These are phyloP conservation scores for Plebejus melissa DNA, from an alignment of 2,888 invertebrate genomes.

Conservation along the genomic window DNA sequence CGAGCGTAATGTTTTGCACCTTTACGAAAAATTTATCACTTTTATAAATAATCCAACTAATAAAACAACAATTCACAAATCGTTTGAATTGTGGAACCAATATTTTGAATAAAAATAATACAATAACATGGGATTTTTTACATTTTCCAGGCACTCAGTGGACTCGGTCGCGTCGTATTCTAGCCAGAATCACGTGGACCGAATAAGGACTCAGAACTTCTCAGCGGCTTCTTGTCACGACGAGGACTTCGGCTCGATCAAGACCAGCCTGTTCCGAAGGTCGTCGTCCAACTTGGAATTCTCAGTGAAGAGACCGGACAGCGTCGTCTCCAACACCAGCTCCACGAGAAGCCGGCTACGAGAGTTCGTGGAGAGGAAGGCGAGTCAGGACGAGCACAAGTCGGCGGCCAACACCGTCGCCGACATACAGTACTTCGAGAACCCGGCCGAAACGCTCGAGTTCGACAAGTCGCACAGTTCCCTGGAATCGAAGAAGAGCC, in stretches of 20 bases:
- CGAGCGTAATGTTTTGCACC: slow-evolving; percentile 2
- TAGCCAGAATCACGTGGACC: slow-evolving; percentile 80
- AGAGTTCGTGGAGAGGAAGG: slow-evolving; percentile 76
- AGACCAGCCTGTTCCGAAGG: slow-evolving; percentile 73
- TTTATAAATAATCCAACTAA: neutral
- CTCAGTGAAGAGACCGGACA: slow-evolving; percentile 67
- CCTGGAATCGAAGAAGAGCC: slow-evolving; percentile 63
- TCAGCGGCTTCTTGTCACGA: slow-evolving; percentile 78
- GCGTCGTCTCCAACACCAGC: slow-evolving; percentile 71
- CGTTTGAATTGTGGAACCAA: neutral
- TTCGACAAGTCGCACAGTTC: slow-evolving; percentile 66
- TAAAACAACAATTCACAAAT: neutral
- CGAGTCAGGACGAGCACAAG: slow-evolving; percentile 73
- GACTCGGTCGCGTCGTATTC: slow-evolving; percentile 80
- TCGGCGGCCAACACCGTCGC: slow-evolving; percentile 67
- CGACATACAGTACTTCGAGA: slow-evolving; percentile 75
- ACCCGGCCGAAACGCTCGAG: slow-evolving; percentile 72
- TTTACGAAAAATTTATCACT: neutral
- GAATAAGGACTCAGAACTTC: slow-evolving; percentile 77
- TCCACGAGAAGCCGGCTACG: slow-evolving; percentile 76
- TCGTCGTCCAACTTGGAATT: slow-evolving; percentile 71
- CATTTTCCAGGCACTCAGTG: slow-evolving; percentile 76
- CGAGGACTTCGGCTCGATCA: slow-evolving; percentile 75
- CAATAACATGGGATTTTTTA: slow-evolving; percentile 56
- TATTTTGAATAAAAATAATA: slow-evolving; percentile 42